phyloP scores from a whole-genome alignment of 2,888 invertebrate species.

The Acleris laterana region DNA sequence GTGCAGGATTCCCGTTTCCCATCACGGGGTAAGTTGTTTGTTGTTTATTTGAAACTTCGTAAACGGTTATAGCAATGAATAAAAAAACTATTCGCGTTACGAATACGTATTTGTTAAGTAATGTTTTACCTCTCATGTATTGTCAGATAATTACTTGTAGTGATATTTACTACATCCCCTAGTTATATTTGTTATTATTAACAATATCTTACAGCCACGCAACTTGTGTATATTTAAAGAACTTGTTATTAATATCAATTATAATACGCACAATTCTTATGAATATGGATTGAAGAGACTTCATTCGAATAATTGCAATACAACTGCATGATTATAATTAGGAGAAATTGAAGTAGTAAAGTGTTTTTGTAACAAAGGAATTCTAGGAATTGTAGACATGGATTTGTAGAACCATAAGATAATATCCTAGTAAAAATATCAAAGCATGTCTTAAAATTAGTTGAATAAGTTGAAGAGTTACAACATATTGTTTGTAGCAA shows the following conservation, averaged over 20 bases:
- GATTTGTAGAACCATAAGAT: neutral
- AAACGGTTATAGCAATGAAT: constrained; percentile 39
- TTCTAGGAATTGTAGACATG: constrained; percentile 4
- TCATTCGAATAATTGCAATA: neutral
- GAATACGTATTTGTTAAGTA: constrained; percentile 28
- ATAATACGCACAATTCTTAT: constrained; percentile 6
- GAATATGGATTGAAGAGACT: constrained; percentile 12
- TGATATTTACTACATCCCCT: constrained; percentile 2
- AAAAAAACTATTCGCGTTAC: constrained; percentile 21
- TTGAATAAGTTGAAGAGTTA: too few relatives aligned
- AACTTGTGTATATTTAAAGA: neutral
- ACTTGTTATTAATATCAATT: neutral
- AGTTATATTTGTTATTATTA: neutral
- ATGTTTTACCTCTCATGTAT: constrained; percentile 22
- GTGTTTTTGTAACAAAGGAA: constrained; percentile 28
- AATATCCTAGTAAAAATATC: neutral
- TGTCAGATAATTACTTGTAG: constrained; percentile 14
- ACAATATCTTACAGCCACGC: neutral
- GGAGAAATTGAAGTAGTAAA: constrained; percentile 2
- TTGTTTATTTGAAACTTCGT: constrained; percentile 41
- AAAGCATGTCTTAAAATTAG: neutral
- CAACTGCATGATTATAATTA: neutral
- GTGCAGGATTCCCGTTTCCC: constrained; percentile 29
- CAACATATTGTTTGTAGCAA: neutral
- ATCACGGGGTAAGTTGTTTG: constrained; percentile 38